A percentile compares a stretch with the other conserved stretches of the same genome.
These are phyloP conservation scores for Ciconia nigra DNA, from an alignment of 2,797 vertebrate species.

Conservation along the genomic window DNA sequence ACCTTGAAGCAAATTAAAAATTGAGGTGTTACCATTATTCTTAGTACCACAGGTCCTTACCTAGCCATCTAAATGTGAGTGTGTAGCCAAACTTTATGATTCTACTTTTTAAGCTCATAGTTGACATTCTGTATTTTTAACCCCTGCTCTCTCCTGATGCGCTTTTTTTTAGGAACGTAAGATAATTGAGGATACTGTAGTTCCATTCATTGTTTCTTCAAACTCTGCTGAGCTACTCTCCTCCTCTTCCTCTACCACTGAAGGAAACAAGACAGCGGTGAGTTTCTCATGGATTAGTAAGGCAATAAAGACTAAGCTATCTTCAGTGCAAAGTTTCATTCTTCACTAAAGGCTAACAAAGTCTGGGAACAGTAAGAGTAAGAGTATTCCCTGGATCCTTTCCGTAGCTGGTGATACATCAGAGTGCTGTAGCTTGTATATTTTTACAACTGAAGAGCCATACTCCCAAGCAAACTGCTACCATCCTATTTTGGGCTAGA, in stretches of 20 bases:
- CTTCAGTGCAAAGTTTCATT: neutral
- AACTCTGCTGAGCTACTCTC: constrained; percentile 76
- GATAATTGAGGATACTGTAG: constrained; percentile 92
- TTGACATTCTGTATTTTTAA: neutral
- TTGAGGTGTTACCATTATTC: neutral
- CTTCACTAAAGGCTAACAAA: neutral
- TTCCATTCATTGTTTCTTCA: constrained; percentile 87
- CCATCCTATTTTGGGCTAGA: neutral
- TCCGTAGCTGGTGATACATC: neutral
- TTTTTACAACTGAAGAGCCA: neutral
- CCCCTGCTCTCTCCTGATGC: neutral
- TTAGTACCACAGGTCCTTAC: neutral
- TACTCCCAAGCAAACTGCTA: neutral
- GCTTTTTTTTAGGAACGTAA: constrained; percentile 83
- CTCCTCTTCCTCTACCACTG: constrained; percentile 68
- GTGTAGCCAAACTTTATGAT: neutral
- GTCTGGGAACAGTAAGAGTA: neutral
- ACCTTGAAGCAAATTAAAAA: neutral
- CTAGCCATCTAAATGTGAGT: neutral
- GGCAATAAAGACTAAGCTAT: neutral
- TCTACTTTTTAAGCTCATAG: neutral
- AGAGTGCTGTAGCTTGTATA: neutral
- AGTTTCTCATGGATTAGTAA: neutral
- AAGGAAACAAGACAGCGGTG: constrained; percentile 73
- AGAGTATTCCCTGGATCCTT: neutral